Evolutionary conservation across 2,888 invertebrate genomes (phyloP), one percentile per base, ranked within the genome.

Genomic region (Sisyra nigra): DNA sequence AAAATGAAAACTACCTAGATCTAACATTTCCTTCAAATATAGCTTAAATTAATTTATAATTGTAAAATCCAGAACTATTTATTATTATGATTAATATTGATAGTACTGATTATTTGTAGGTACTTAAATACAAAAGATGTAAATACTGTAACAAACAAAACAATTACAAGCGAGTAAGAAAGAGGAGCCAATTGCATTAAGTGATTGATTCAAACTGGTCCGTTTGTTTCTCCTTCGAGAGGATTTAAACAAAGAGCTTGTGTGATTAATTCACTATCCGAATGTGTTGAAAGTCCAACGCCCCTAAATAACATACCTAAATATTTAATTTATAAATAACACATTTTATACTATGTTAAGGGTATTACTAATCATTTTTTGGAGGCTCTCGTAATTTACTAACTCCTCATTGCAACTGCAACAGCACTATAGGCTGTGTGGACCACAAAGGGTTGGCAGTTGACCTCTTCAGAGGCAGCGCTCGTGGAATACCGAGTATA

Each of bases 391-490:
- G 49, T 93, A 92, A 64, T 97, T 96, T 45, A 94, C 89, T 32
- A 98, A 73, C 61, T 98, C 96, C 0, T 97, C 97, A 59, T 98
- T 98, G 60, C 96, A 29, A 97, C 87, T 0, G 94, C 93, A 42
- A 97, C 67, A 3, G 85, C 84, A 0, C 97, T 97, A 59, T 94
- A 92, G 1, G 87, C 80, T 2, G 96, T 94, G 63, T 97, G 94
- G 0, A 97, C 96, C 13, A 97, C 92, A 63, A 98, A 97, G 0
- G 97, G 97, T 62, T 98, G 97, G 54, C 94, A 94, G 62, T 97
- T 96, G 49, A 91, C 83, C 59, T 86, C 84, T 59, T 93, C 92
- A 0, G 92, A 92, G 8, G 91, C 93, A 0, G 96, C 97, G 10
- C 88, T 78, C 1, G 97, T 98, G 1, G 96, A 96, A 58, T 98